Conservation (phyloP, 2,113 vertebrate species). For the Cyphomyrus discorhynchus region DNA sequence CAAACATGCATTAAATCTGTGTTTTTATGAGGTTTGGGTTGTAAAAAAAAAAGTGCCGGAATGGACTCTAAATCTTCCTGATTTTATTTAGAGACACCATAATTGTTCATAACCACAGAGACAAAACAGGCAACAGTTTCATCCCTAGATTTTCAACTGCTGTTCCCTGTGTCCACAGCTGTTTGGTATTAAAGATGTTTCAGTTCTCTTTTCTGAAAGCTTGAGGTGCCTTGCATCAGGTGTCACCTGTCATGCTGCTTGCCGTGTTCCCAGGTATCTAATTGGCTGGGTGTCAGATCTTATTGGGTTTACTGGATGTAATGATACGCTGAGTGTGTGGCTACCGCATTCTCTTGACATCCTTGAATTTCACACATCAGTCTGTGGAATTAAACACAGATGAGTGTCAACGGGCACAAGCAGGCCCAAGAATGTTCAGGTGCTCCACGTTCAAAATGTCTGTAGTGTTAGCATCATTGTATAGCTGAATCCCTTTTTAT, state of each 20-base stretch:
- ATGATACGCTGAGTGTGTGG: neutral
- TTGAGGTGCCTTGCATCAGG: constrained; percentile 20
- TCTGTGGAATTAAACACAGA: neutral
- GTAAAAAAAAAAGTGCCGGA: constrained; percentile 16
- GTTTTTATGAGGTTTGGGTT: constrained; percentile 29
- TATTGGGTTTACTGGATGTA: neutral
- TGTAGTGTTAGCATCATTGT: neutral
- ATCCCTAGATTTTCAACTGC: constrained; percentile 17
- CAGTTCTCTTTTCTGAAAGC: constrained; percentile 19
- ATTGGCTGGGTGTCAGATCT: neutral
- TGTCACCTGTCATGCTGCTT: neutral
- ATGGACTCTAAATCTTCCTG: constrained; percentile 14
- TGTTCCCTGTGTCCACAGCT: constrained; percentile 33
- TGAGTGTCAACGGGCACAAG: neutral
- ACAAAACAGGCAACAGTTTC: constrained; percentile 30
- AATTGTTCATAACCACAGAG: constrained; percentile 24
- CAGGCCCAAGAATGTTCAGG: neutral
- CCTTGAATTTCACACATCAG: neutral
- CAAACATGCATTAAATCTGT: constrained; percentile 30
- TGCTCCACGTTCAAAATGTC: neutral
- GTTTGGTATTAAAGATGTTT: constrained; percentile 32
- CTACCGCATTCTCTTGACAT: neutral
- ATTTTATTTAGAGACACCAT: constrained; percentile 27
- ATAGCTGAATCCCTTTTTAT: neutral
- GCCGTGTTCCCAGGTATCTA: neutral